Evolutionary conservation across 2,113 vertebrate genomes (phyloP).

Genomic region (Nothocercus nigrocapillus): DNA sequence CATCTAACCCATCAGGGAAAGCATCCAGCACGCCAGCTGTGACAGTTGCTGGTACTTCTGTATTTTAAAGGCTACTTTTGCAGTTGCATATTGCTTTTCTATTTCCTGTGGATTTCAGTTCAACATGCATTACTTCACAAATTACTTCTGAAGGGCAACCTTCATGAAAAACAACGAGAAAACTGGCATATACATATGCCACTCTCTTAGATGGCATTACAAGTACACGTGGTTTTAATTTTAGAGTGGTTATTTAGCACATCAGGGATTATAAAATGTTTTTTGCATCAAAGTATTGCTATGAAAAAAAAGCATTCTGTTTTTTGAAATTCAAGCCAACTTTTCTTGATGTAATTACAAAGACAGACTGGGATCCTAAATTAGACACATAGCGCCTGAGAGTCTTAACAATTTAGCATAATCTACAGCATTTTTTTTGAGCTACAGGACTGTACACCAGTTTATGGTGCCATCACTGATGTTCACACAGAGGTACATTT

Average conservation of each 20-base stretch:
- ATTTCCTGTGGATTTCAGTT: background rate
- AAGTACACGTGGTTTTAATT: conserved; percentile 20
- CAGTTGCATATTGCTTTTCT: background rate
- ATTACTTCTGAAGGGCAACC: background rate
- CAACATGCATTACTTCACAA: background rate
- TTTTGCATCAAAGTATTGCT: background rate
- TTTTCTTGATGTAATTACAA: background rate
- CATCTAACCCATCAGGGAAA: background rate
- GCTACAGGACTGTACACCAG: background rate
- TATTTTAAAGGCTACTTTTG: background rate
- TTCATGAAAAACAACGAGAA: background rate
- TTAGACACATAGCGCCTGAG: background rate
- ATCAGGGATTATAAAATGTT: background rate
- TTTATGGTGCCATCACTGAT: background rate
- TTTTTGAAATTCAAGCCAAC: background rate
- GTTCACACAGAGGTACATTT: background rate
- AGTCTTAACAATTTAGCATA: background rate
- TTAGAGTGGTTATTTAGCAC: background rate
- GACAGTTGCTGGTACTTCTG: background rate
- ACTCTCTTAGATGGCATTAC: background rate
- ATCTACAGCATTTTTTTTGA: background rate
- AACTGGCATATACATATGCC: background rate
- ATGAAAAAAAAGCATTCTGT: background rate
- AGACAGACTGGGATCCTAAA: background rate
- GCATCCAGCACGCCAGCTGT: background rate